phyloP scores from a whole-genome alignment of 2,888 invertebrate species.

The Drosophila heteroneura region DNA sequence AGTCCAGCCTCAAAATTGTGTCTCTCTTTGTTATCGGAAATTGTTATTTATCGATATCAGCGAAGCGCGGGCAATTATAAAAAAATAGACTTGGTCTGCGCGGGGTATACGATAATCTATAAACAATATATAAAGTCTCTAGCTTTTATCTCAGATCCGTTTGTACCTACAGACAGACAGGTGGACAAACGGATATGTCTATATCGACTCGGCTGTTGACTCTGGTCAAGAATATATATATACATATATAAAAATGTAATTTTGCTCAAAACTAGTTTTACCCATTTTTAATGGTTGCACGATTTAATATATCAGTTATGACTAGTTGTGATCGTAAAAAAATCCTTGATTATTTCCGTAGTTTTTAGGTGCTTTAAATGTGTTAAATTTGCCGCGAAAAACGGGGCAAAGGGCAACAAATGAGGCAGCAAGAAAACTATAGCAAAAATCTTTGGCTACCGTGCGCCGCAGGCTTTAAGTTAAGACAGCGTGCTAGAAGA shows the following conservation, averaged over 20 bases:
- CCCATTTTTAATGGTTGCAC: background rate
- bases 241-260: background rate
- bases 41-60: background rate
- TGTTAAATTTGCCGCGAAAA: slow-evolving; percentile 28
- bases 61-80: background rate
- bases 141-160: background rate
- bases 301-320: background rate
- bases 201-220: background rate
- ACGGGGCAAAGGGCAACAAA: background rate
- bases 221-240: background rate
- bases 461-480: slow-evolving; percentile 36
- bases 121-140: background rate
- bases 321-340: background rate
- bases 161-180: background rate
- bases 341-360: background rate
- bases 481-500: background rate
- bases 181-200: background rate
- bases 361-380: slow-evolving; percentile 21
- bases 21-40: background rate
- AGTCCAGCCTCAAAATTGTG: rapidly evolving
- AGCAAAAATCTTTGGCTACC: slow-evolving; percentile 32
- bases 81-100: background rate
- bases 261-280: background rate
- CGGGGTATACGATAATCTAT: background rate
- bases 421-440: slow-evolving; percentile 3